Conservation (phyloP, 2,888 invertebrate genomes). For the Polietes domitor region DNA sequence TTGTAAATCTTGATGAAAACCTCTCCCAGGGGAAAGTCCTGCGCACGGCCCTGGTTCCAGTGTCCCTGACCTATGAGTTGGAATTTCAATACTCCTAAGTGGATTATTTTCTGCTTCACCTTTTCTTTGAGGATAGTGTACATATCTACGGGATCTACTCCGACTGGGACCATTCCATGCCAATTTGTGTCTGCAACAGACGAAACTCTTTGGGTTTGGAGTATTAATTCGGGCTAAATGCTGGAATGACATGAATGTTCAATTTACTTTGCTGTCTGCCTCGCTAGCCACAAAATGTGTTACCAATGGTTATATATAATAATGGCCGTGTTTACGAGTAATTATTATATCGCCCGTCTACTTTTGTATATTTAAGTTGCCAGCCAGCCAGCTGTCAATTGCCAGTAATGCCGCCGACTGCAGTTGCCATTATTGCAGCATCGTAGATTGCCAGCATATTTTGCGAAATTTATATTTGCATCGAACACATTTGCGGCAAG, state of each 20-base stretch:
- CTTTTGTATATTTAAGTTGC: background rate
- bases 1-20: too few species aligned
- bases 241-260: background rate
- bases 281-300: slow-evolving; percentile 14
- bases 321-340: slow-evolving; percentile 15
- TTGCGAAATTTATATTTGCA: slow-evolving; percentile 11
- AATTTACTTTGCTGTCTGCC: background rate
- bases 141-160: too few species aligned
- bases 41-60: too few species aligned
- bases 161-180: too few species aligned
- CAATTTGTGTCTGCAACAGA: too few species aligned
- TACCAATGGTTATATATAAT: slow-evolving; percentile 14
- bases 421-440: background rate
- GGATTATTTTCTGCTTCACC: too few species aligned
- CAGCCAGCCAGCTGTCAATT: background rate
- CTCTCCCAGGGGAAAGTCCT: too few species aligned
- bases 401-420: background rate
- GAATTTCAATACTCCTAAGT: too few species aligned
- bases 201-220: background rate
- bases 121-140: too few species aligned
- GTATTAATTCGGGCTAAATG: background rate
- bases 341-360: background rate
- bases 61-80: too few species aligned
- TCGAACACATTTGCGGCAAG: slow-evolving; percentile 9
- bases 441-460: background rate